Percentiles rank a stretch among this genome's conserved stretches.
Conservation (phyloP, 2,797 vertebrate species). For the Anguilla obscura region DNA sequence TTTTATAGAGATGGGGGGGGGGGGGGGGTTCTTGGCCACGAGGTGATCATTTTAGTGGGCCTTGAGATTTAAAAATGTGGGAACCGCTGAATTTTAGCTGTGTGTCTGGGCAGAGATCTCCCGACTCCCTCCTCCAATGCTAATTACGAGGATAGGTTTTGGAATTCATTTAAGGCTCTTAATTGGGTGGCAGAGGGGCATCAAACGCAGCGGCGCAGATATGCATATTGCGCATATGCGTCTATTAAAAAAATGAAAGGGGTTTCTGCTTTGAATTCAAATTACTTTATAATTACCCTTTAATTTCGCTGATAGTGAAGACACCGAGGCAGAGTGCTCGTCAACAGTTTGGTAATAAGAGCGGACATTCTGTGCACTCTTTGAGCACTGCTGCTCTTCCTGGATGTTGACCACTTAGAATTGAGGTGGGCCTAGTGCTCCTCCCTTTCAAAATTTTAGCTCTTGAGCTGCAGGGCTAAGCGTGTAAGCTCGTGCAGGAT, state of each 20-base stretch:
- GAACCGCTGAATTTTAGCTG: not conserved
- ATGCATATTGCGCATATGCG: conserved; percentile 47
- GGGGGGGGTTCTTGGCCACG: not conserved
- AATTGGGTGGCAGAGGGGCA: conserved; percentile 47
- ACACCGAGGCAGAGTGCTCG: conserved; percentile 45
- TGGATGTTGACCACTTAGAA: conserved; percentile 4
- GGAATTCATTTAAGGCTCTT: conserved; percentile 40
- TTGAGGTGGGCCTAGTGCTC: not conserved
- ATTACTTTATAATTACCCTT: conserved; percentile 52
- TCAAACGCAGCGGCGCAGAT: conserved; percentile 39
- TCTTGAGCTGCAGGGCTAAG: not conserved
- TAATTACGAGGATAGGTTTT: conserved; percentile 40
- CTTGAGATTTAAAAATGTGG: not conserved
- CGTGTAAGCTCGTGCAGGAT: not conserved
- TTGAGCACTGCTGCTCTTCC: conserved; percentile 35
- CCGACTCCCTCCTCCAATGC: conserved; percentile 42
- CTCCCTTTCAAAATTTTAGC: not conserved
- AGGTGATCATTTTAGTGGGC: not conserved
- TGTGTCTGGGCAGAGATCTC: conserved; percentile 42
- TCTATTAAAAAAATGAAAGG: conserved; percentile 50
- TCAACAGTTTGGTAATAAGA: conserved; percentile 46
- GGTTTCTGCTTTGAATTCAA: conserved; percentile 53
- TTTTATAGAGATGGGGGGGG: not conserved
- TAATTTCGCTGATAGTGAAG: conserved; percentile 49
- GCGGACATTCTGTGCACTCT: conserved; percentile 39